Percentiles rank a stretch among this genome's conserved stretches.
Evolutionary conservation across 2,888 invertebrate species (phyloP).

Genomic region (Orthosia gracilis): DNA sequence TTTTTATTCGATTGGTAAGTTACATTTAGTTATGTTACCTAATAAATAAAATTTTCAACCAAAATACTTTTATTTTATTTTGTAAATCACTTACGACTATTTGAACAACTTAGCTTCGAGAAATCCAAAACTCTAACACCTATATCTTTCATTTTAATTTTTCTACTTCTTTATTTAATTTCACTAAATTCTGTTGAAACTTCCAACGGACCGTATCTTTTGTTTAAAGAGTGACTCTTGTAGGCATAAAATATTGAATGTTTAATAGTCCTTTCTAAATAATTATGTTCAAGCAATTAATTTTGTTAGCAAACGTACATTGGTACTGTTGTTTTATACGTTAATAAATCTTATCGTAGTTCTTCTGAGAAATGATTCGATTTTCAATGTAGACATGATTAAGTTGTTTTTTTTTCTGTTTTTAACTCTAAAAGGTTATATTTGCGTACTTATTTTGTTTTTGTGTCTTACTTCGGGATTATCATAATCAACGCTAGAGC

Average conservation of each 20-base stretch:
- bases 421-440: constrained; percentile 34
- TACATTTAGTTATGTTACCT: too few species aligned
- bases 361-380: constrained; percentile 7
- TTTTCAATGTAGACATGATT: constrained; percentile 41
- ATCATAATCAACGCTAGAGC: not conserved
- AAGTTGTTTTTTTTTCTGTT: constrained; percentile 20
- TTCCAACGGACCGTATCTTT: constrained; percentile 32
- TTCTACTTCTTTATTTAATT: not conserved
- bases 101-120: constrained; percentile 13
- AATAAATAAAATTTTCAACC: not conserved
- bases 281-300: constrained; percentile 35
- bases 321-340: constrained; percentile 23
- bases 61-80: not conserved
- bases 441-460: not conserved
- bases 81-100: constrained; percentile 2
- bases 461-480: not conserved
- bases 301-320: constrained; percentile 20
- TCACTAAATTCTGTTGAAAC: not conserved
- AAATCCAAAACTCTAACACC: not conserved
- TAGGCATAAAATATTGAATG: not conserved
- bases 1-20: too few species aligned
- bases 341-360: constrained; percentile 43
- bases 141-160: not conserved
- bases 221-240: not conserved
- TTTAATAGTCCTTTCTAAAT: constrained; percentile 9